Base-by-base conservation (phyloP, 2,797 vertebrate genomes). In the Lacerta agilis region DNA sequence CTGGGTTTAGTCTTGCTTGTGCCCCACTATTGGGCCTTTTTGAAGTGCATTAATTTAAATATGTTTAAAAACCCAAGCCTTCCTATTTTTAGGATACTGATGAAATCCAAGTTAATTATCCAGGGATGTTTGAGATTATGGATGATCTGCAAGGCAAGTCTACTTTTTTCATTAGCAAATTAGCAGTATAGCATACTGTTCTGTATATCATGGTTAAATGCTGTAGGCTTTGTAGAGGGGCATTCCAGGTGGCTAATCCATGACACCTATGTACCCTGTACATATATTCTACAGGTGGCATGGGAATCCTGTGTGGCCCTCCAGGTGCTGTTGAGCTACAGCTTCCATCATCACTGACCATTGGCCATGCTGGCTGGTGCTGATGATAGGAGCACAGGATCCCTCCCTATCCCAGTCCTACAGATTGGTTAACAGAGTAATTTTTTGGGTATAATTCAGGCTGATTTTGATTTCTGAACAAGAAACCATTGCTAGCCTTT, bases 81-180 rank as follows among this genome's bases (percentile, higher is more conserved):
- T 90, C 20, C 8, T 89, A 29, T 36, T 85, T 92, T 79, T 83
- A 99, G 99, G 98, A 99, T 90, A 95, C 97, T 3, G 98, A 99
- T 84, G 98, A 99, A 78, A 97, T 99, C 92, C 98, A 98, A 91
- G 98, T 99, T 82, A 97, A 97, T 88, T 99, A 98, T 92, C 99
- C 99, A 27, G 98, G 98, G 77, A 97, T 99, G 93, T 97, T 97
- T 94, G 98, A 99, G 86, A 91, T 99, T 93, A 98, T 99, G 98
- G 97, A 95, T 25, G 98, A 99, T 91, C 96, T 99, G 88, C 98
- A 99, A 98, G 98, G 99, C 97, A 96, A 94, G 94, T 96, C 18
- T 9, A 33, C 81, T 79, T 67, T 69, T 45, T 36, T 75, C 73
- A 92, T 88, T 11, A 55, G 8, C 55, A 25, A 2, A 45, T 6